A percentile compares a stretch with the other conserved stretches of the same genome.
Conservation (phyloP, 2,888 invertebrate species). For the Tipula helvola region DNA sequence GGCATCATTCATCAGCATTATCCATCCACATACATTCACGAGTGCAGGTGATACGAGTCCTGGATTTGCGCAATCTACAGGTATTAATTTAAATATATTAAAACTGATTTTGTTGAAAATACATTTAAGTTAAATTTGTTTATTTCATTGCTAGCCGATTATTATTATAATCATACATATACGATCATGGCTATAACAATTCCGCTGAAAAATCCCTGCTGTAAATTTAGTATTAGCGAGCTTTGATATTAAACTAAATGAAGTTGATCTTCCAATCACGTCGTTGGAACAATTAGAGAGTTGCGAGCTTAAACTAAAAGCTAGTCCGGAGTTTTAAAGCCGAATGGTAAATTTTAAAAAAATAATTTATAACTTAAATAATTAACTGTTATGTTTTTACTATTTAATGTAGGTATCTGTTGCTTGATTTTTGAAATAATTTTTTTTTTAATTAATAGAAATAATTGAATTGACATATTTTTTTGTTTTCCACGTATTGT, state of each 20-base stretch:
- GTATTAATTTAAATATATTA: too few relatives aligned
- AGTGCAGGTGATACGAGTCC: too few relatives aligned
- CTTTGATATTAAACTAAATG: neutral
- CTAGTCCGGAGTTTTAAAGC: neutral
- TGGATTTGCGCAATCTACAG: too few relatives aligned
- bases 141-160: neutral
- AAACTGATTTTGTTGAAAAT: neutral
- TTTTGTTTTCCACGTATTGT: too few relatives aligned
- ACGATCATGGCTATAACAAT: neutral
- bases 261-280: neutral
- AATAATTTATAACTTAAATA: neutral
- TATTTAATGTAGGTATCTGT: too few relatives aligned
- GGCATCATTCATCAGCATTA: too few relatives aligned
- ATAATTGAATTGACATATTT: too few relatives aligned
- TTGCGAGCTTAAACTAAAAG: neutral
- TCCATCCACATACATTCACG: too few relatives aligned
- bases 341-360: neutral
- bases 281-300: neutral
- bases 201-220: neutral
- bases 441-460: too few relatives aligned
- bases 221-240: neutral
- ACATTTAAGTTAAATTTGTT: neutral
- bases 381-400: too few relatives aligned
- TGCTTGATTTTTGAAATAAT: too few relatives aligned
- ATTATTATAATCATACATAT: neutral